A percentile compares a stretch with the other conserved stretches of the same genome.
Conservation (phyloP, 2,797 vertebrate species). For the Bradypus variegatus region DNA sequence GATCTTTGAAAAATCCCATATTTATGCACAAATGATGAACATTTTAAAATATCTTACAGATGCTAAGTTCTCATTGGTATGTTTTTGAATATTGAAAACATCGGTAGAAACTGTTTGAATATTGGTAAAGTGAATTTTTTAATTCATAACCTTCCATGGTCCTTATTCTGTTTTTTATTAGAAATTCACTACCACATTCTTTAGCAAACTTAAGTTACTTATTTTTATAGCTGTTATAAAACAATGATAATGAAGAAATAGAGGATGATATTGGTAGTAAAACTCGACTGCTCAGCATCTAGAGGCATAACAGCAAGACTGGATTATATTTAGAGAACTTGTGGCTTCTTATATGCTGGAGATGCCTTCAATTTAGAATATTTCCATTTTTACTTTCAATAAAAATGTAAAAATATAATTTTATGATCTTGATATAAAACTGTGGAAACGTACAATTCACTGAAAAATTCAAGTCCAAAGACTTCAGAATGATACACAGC, state of each 20-base stretch:
- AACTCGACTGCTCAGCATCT: not conserved
- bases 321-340: not conserved
- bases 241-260: not conserved
- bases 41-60: not conserved
- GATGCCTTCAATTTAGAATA: not conserved
- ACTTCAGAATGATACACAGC: not conserved
- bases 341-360: not conserved
- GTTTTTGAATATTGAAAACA: not conserved
- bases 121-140: not conserved
- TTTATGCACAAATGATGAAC: not conserved
- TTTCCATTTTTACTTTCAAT: not conserved
- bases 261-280: not conserved
- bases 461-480: not conserved
- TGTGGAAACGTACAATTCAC: not conserved
- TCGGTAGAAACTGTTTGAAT: not conserved
- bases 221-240: not conserved
- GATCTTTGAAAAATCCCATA: conserved; percentile 7
- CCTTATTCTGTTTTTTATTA: conserved; percentile 30
- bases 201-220: not conserved
- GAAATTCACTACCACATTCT: not conserved
- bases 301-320: not conserved
- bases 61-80: not conserved
- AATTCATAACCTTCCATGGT: not conserved
- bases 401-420: not conserved
- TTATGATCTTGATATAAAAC: not conserved